Base-by-base conservation (phyloP, 2,113 vertebrate genomes). In the Ciconia stormi region DNA sequence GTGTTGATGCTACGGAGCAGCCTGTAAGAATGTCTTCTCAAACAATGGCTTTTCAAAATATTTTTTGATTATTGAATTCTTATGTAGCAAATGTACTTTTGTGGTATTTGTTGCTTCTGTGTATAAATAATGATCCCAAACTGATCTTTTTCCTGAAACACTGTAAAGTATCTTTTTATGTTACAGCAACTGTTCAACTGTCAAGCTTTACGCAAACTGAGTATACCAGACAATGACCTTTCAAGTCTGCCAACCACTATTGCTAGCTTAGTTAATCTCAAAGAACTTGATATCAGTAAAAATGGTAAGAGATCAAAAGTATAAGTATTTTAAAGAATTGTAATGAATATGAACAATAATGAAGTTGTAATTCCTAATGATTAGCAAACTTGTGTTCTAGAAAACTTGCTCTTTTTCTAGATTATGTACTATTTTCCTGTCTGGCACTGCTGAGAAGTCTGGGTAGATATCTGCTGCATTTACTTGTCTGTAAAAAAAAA, bases 241-340 rank as follows among this genome's bases (percentile, higher is more conserved):
- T 99, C 99, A 89, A 99, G 96, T 93, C 98, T 99, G 97, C 99
- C 99, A 55, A 99, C 99, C 92, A 98, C 99, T 94, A 99, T 99
- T 87, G 99, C 99, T 97, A 99, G 99, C 98, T 98, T 99, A 98
- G 99, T 99, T 92, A 99, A 99, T 97, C 99, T 99, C 94, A 99
- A 99, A 90, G 99, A 99, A 98, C 98, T 99, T 69, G 99, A 99
- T 98, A 99, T 99, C 98, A 99, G 99, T 98, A 99, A 99, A 98
- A 99, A 99, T 63, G 99, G 99, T 99, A 99, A 98, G 98, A 62
- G 23, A 58, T 9, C 84, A 22, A n/a, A 29, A 34, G 25, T 29
- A 13, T 32, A 76, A 90, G 36, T 67, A 10, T 55, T 49, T 79
- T 63, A 12, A 74, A 47, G 49, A 44, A 15, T 16, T 71, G 62